Evolutionary conservation across 2,888 invertebrate genomes (phyloP), one percentile per base, ranked within the genome.

Genomic region (Papilio demoleus): DNA sequence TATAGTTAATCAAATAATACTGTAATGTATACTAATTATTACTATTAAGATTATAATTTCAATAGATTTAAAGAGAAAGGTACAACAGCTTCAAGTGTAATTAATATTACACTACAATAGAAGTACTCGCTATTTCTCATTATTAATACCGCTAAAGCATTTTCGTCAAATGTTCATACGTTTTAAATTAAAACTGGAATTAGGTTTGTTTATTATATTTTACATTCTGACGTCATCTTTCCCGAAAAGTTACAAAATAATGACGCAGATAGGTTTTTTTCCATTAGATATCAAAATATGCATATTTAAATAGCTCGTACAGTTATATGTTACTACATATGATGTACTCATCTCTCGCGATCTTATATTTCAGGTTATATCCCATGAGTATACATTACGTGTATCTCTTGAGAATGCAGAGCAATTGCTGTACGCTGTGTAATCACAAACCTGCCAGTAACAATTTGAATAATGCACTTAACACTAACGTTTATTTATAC

Each of bases 1-100:
- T 50, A 50, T 27, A 50, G 24, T 27, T 61, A 61, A 61, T 61
- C 45, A 61, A 61, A 61, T 61, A 45, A 61, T 42, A 31, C 27
- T 17, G n/a, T 17, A 17, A 27, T n/a, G 45, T 17, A 61, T 40
- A n/a, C 5, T 40, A 40, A 40, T 40, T 5, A 40, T 4, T 14
- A 17, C 8, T n/a, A 36, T 11, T 11, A 4, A 11, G 9, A 36
- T 12, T 11, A 36, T 36, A 36, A 36, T 36, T 36, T 36, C 36
- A 36, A 36, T 36, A 12, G 36, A 4, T 11, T 8, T 36, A 36
- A 34, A 34, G 11, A 36, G 11, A 36, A 36, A 2, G 34, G 11
- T 11, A 34, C 40, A 40, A 40, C 14, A 0, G 40, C n/a, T n/a
- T n/a, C n/a, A n/a, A n/a, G n/a, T n/a, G n/a, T n/a, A n/a, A n/a